Base-by-base conservation (phyloP, 2,888 invertebrate species). In the Meandrusa payeni region DNA sequence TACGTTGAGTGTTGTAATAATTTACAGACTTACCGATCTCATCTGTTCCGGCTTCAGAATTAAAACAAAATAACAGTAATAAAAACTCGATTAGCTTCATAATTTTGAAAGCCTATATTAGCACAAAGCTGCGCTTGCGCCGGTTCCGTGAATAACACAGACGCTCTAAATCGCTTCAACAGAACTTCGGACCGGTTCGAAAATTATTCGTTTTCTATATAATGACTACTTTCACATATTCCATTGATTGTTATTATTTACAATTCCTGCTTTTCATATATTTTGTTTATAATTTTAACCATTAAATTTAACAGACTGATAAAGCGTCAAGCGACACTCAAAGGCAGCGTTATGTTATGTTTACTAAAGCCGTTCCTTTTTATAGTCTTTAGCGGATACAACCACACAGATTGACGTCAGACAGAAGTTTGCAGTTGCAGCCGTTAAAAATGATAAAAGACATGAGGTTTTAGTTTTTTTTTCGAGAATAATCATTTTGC, bases 181-280 rank as follows among this genome's bases (percentile, higher is more conserved):
- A 60, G 65, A 68, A 64, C n/a, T n/a, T 61, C 57, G 56, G 76
- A 81, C 83, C 81, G 78, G 86, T 83, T 72, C 61, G 67, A 52
- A 65, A 60, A 53, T 57, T 61, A 43, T 49, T 47, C 33, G 41
- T 26, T 38, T 33, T 33, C 41, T 41, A 40, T 55, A 56, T 46
- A 51, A 53, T 50, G 44, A 58, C 54, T 48, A 75, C 82, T 83
- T 83, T 83, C 83, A 76, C 79, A 58, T 58, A 41, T 36, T 51
- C 45, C 37, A 47, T 37, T 28, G 5, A 41, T 6, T 23, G 19
- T 7, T 12, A 23, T 23, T 22, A 9, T 7, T n/a, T n/a, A n/a
- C n/a, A n/a, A n/a, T n/a, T n/a, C n/a, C n/a, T n/a, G n/a, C 22
- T 19, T 11, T 26, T 26, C 26, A 7, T n/a, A n/a, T n/a, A n/a